These are phyloP conservation scores for Lytechinus variegatus DNA, from an alignment of 35 echinoderm and acorn worm genomes.

Conservation along the genomic window DNA sequence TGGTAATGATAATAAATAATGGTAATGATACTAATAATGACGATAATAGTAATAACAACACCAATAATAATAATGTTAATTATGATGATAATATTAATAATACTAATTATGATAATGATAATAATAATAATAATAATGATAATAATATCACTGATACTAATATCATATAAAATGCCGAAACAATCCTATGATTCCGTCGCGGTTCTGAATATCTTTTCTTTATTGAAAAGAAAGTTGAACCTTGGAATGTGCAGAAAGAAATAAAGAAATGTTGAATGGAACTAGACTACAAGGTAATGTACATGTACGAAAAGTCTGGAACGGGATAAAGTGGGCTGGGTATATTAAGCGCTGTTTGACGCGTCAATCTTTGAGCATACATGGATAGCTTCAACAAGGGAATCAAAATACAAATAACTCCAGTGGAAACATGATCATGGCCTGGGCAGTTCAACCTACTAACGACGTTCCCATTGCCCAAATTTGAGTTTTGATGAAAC, in stretches of 20 bases:
- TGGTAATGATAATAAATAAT: too few species aligned
- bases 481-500: neutral
- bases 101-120: too few species aligned
- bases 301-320: neutral
- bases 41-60: too few species aligned
- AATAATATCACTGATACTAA: too few species aligned
- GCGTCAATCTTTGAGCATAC: slow-evolving; percentile 9
- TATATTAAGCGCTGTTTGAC: slow-evolving; percentile 1
- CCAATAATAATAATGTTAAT: too few species aligned
- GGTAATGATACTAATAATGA: too few species aligned
- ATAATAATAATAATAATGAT: too few species aligned
- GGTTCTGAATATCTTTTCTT: neutral
- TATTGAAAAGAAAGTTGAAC: neutral
- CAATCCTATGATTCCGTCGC: too few species aligned
- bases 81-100: too few species aligned
- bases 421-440: neutral
- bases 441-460: neutral
- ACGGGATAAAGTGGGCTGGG: neutral
- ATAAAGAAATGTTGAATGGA: neutral
- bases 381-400: neutral
- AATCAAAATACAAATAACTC: slow-evolving; percentile 1
- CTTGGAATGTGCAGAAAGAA: neutral
- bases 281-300: too few species aligned
- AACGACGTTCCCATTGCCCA: neutral
- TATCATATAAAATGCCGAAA: too few species aligned